Evolutionary conservation across 2,888 invertebrate genomes (phyloP).

Genomic region (Ennomos erosarius): DNA sequence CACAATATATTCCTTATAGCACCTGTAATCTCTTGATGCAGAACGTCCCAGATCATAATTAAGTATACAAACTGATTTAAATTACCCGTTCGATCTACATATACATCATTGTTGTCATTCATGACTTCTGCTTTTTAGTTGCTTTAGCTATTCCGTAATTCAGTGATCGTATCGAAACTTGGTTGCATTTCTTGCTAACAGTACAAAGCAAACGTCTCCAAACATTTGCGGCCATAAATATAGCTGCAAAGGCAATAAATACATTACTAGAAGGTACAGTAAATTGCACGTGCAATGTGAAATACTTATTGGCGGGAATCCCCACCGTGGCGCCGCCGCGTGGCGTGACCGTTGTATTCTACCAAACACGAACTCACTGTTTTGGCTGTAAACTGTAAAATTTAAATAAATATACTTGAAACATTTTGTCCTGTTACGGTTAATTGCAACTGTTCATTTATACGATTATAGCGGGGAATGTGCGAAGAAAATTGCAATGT

Average conservation of each 20-base stretch:
- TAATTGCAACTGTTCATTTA: conserved; percentile 54
- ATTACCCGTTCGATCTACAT: background rate
- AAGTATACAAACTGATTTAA: background rate
- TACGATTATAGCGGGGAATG: conserved; percentile 40
- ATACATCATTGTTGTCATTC: background rate
- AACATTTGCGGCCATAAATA: conserved; percentile 37
- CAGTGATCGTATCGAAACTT: conserved; percentile 15
- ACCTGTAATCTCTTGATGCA: background rate
- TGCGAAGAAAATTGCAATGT: conserved; percentile 23
- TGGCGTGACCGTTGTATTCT: conserved; percentile 65
- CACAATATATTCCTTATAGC: background rate
- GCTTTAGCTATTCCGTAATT: conserved; percentile 21
- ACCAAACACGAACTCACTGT: conserved; percentile 63
- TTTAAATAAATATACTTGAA: conserved; percentile 58
- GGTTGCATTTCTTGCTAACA: no score
- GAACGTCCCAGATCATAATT: background rate
- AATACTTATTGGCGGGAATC: conserved; percentile 58
- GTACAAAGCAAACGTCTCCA: conserved; percentile 32
- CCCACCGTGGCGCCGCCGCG: conserved; percentile 49
- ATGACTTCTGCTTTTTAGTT: no score
- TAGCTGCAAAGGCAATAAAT: conserved; percentile 42
- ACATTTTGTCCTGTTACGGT: conserved; percentile 52
- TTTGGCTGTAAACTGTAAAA: conserved; percentile 63
- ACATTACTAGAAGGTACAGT: conserved; percentile 47
- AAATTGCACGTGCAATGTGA: conserved; percentile 61